Conservation (phyloP, 2,888 invertebrate genomes). For the Zaprionus bogoriensis region DNA sequence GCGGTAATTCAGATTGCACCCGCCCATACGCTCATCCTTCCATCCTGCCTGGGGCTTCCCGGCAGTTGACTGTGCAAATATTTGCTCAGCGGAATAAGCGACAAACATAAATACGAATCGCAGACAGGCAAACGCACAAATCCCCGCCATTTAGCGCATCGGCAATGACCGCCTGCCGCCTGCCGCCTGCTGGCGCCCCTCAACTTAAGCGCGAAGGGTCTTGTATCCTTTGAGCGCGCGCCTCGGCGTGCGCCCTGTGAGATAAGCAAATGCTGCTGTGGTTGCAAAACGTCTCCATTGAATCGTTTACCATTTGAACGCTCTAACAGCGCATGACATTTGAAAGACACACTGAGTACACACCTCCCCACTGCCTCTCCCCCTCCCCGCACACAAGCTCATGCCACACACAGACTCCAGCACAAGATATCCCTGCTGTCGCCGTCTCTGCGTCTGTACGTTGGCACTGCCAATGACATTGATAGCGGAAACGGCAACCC, state of each 20-base stretch:
- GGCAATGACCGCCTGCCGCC: slow-evolving; percentile 59
- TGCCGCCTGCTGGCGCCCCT: neutral
- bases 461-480: slow-evolving; percentile 51
- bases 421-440: slow-evolving; percentile 14
- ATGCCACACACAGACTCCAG: neutral
- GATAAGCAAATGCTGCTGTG: slow-evolving; percentile 71
- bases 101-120: slow-evolving; percentile 64
- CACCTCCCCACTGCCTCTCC: too few species aligned
- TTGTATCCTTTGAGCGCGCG: slow-evolving; percentile 67
- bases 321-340: slow-evolving; percentile 75
- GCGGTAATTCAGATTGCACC: neutral
- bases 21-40: too few species aligned
- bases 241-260: slow-evolving; percentile 59
- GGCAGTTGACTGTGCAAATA: slow-evolving; percentile 61
- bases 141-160: slow-evolving; percentile 60
- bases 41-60: neutral
- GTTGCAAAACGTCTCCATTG: slow-evolving; percentile 54
- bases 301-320: slow-evolving; percentile 69
- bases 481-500: slow-evolving; percentile 57
- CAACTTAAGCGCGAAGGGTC: slow-evolving; percentile 16
- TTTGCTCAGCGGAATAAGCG: slow-evolving; percentile 67
- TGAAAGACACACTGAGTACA: slow-evolving; percentile 51
- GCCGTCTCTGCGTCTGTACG: slow-evolving; percentile 27
- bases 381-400: neutral
- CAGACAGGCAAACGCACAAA: slow-evolving; percentile 45